Conservation (phyloP, 2,797 vertebrate genomes). For the Tenualosa ilisha region DNA sequence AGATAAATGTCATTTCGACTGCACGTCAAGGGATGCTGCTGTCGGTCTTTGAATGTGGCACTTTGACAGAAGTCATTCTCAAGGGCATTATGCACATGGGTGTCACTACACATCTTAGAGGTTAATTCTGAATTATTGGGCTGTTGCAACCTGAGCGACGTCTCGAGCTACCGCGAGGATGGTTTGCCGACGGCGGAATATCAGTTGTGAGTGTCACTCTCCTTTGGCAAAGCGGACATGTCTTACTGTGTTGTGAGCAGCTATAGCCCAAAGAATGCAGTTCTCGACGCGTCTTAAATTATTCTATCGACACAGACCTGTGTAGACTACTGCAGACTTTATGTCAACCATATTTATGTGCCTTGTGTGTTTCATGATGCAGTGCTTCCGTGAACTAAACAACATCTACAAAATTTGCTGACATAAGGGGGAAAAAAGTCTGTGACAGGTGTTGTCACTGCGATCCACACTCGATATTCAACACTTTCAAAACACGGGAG, state of each 20-base stretch:
- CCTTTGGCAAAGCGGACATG: neutral
- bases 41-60: neutral
- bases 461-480: neutral
- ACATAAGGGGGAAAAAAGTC: neutral
- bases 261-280: neutral
- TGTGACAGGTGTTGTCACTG: neutral
- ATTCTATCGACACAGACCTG: neutral
- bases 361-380: neutral
- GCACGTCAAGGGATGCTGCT: neutral
- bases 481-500: neutral
- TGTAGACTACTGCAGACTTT: neutral
- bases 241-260: neutral
- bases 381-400: neutral
- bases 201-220: neutral
- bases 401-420: neutral
- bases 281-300: neutral
- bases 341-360: neutral
- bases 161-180: neutral
- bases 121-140: conserved; percentile 10
- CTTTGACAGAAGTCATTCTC: neutral
- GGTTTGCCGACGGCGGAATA: neutral
- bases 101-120: neutral
- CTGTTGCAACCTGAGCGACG: neutral
- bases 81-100: neutral
- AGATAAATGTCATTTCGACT: conserved; percentile 8